These are phyloP conservation scores for Augiades crinisus DNA, from an alignment of 2,888 invertebrate genomes.

Conservation along the genomic window DNA sequence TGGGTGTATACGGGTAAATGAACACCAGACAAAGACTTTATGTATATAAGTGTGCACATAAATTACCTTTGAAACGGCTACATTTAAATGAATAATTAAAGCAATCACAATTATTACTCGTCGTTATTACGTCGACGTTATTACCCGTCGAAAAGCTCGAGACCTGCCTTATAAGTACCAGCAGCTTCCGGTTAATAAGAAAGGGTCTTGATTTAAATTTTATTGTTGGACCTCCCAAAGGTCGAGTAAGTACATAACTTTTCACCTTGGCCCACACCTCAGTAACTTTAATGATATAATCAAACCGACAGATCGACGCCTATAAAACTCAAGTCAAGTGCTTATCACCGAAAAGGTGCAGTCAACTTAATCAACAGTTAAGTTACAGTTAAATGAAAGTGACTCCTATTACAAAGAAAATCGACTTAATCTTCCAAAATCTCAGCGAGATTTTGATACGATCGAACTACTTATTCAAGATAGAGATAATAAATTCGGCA, in stretches of 20 bases:
- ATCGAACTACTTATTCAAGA: slow-evolving; percentile 52
- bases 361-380: slow-evolving; percentile 48
- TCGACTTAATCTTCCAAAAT: slow-evolving; percentile 47
- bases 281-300: slow-evolving; percentile 39
- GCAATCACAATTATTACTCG: too few species aligned
- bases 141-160: too few species aligned
- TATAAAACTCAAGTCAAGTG: slow-evolving; percentile 54
- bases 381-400: slow-evolving; percentile 41
- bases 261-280: slow-evolving; percentile 34
- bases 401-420: slow-evolving; percentile 44
- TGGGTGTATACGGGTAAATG: slow-evolving; percentile 12
- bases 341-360: slow-evolving; percentile 47
- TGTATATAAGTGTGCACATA: too few species aligned
- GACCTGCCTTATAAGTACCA: too few species aligned
- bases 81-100: too few species aligned
- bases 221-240: slow-evolving; percentile 11
- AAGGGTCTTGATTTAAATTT: too few species aligned
- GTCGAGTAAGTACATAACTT: slow-evolving; percentile 1
- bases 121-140: too few species aligned
- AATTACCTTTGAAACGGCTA: too few species aligned
- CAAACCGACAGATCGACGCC: slow-evolving; percentile 43
- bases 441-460: slow-evolving; percentile 34
- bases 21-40: slow-evolving; percentile 1
- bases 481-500: slow-evolving; percentile 45
- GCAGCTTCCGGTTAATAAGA: background rate